Evolutionary conservation across 1,140 invertebrate species (phyloP).

Genomic region (Mya arenaria): DNA sequence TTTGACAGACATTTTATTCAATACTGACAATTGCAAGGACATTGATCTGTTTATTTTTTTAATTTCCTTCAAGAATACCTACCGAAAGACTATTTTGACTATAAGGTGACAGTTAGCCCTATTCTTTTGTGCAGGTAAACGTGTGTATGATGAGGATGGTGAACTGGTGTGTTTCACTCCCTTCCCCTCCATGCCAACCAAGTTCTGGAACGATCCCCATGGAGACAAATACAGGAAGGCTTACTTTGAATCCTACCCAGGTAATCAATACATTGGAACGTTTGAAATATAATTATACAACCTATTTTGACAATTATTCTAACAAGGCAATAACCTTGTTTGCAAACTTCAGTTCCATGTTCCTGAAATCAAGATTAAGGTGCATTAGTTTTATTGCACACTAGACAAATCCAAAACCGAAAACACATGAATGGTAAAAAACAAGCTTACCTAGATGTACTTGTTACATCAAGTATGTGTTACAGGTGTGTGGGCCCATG

Average conservation of each 20-base stretch:
- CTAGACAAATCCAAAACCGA: neutral
- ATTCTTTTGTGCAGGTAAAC: too few species aligned
- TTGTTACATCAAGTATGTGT: too few species aligned
- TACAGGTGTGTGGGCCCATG: constrained; percentile 84
- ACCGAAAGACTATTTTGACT: too few species aligned
- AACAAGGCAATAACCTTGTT: neutral
- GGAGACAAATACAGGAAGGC: constrained; percentile 83
- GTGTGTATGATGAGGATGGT: constrained; percentile 82
- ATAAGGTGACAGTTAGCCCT: too few species aligned
- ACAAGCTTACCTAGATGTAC: too few species aligned
- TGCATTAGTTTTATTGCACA: neutral
- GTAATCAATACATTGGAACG: constrained; percentile 72
- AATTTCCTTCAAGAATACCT: too few species aligned
- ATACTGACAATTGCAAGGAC: too few species aligned
- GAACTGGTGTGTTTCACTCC: constrained; percentile 85
- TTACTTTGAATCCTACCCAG: constrained; percentile 83
- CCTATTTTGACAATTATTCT: neutral
- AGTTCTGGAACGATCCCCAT: constrained; percentile 84
- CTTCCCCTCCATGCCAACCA: constrained; percentile 85
- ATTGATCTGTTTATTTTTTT: too few species aligned
- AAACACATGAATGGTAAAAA: too few species aligned
- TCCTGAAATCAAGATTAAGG: neutral
- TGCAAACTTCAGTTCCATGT: too few species aligned
- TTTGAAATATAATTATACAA: neutral
- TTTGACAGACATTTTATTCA: too few species aligned